Evolutionary conservation across 1,140 invertebrate genomes (phyloP).

Genomic region (Aphidius gifuensis): DNA sequence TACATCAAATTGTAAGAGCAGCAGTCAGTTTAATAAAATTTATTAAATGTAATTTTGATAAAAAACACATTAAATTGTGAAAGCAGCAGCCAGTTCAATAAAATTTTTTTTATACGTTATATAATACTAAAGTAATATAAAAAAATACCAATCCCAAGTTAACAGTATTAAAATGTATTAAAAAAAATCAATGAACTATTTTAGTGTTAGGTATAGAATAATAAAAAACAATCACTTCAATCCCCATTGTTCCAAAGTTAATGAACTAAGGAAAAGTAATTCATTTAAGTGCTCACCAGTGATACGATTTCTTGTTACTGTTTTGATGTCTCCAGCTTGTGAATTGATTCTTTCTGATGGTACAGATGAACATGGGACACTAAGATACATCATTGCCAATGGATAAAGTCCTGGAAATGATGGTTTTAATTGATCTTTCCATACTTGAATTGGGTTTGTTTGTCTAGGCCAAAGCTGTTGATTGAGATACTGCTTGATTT

Average conservation of each 20-base stretch:
- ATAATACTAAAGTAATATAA: too few relatives aligned
- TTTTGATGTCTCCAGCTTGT: constrained; percentile 35
- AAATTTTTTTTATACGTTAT: too few relatives aligned
- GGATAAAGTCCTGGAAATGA: constrained; percentile 37
- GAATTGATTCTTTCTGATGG: constrained; percentile 47
- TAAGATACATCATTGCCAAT: constrained; percentile 39
- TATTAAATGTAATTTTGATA: too few relatives aligned
- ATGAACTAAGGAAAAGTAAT: constrained; percentile 19
- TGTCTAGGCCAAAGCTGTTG: constrained; percentile 31
- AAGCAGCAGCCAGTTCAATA: too few relatives aligned
- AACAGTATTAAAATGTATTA: too few relatives aligned
- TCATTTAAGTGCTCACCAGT: constrained; percentile 22
- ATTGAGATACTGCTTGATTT: constrained; percentile 18
- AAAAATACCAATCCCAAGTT: too few relatives aligned
- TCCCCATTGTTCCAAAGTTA: constrained; percentile 14
- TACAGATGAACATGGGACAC: constrained; percentile 42
- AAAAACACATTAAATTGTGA: too few relatives aligned
- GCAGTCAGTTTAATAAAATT: too few relatives aligned
- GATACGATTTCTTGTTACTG: constrained; percentile 20
- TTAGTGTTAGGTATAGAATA: too few relatives aligned
- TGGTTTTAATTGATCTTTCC: constrained; percentile 37
- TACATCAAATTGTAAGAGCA: too few relatives aligned
- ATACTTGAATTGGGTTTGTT: constrained; percentile 42
- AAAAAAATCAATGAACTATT: too few relatives aligned
- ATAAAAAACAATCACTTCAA: neutral